Evolutionary conservation across 2,113 vertebrate species (phyloP).

Genomic region (Anthoscopus minutus): DNA sequence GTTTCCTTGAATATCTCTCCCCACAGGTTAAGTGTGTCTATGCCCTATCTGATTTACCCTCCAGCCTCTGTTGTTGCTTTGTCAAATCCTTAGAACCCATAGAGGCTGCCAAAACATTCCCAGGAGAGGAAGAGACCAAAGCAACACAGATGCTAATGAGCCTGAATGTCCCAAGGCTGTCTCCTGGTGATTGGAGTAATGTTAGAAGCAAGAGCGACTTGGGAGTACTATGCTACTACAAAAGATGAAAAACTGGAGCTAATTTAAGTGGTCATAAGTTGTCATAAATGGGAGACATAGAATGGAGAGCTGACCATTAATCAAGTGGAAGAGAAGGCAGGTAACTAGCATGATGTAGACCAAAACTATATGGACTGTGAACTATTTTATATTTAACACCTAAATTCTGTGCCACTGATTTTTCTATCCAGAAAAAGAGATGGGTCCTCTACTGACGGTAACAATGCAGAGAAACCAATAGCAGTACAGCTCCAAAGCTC

Average conservation of each 20-base stretch:
- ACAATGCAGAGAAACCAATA: neutral
- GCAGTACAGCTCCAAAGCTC: neutral
- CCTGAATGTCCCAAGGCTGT: neutral
- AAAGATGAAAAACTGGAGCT: neutral
- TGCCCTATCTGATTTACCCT: neutral
- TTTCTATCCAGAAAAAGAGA: neutral
- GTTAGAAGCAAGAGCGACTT: neutral
- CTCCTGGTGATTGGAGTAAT: neutral
- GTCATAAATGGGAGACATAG: neutral
- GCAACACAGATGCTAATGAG: neutral
- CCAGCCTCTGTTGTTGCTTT: neutral
- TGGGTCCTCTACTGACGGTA: fast-evolving
- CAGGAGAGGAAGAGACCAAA: neutral
- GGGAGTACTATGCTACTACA: neutral
- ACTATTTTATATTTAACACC: neutral
- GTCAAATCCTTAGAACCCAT: neutral
- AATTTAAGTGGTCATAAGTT: neutral
- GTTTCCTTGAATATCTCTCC: neutral
- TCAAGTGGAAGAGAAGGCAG: neutral
- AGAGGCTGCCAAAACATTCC: too few relatives aligned
- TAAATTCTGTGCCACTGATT: neutral
- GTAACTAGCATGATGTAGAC: neutral
- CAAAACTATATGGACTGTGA: neutral
- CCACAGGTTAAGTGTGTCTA: neutral
- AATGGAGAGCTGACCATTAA: neutral